These are phyloP conservation scores for Clarias platycephalus DNA, from an alignment of 2,797 vertebrate genomes.

Conservation along the genomic window DNA sequence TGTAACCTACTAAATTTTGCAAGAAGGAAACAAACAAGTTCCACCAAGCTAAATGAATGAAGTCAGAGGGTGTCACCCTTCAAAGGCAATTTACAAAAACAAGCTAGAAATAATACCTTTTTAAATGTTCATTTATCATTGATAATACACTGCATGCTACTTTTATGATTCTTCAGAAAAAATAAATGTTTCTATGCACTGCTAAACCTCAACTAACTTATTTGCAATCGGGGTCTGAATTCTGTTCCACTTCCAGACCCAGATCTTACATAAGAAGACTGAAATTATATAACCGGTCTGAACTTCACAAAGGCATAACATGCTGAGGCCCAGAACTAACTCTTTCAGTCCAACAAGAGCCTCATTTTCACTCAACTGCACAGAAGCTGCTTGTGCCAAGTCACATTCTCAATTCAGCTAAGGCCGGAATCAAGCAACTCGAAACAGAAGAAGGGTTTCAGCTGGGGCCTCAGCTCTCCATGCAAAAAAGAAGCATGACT, in stretches of 20 bases:
- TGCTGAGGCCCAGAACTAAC: constrained; percentile 7
- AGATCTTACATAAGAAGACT: background rate
- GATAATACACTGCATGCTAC: too few species aligned
- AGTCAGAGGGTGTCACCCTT: background rate
- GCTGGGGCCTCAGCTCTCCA: constrained; percentile 17
- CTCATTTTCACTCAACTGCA: constrained; percentile 37
- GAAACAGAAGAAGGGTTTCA: constrained; percentile 43
- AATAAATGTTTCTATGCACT: background rate
- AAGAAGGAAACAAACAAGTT: constrained; percentile 8
- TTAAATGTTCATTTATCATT: background rate
- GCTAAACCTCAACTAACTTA: background rate
- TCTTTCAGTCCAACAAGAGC: constrained; percentile 43
- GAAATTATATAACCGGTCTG: background rate
- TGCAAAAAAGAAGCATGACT: constrained; percentile 28
- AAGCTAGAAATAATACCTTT: background rate
- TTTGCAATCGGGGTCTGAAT: background rate
- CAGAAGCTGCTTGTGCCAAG: constrained; percentile 39
- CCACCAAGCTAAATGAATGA: background rate
- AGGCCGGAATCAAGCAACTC: constrained; percentile 36
- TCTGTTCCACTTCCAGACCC: background rate
- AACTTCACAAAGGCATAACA: constrained; percentile 39
- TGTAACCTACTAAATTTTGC: constrained; percentile 13
- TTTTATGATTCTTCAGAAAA: background rate
- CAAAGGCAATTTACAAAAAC: background rate
- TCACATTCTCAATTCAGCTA: constrained; percentile 32